phyloP scores from a whole-genome alignment of 2,797 vertebrate genomes.

The Myoxocephalus aenaeus region DNA sequence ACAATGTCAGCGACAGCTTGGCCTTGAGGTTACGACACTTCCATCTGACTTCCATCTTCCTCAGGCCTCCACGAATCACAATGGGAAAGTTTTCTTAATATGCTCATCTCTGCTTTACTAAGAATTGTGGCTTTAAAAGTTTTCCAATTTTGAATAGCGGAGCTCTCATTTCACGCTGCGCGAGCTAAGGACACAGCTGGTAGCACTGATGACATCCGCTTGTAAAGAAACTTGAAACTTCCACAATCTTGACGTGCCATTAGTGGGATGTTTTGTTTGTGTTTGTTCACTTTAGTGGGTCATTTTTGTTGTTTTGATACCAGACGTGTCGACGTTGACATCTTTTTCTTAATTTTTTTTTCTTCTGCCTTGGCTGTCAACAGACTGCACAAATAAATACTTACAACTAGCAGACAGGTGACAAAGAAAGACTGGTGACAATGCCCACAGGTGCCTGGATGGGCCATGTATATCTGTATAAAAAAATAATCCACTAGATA shows the following conservation, averaged over 20 bases:
- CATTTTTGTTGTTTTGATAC: constrained; percentile 49
- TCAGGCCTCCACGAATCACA: neutral
- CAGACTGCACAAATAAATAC: neutral
- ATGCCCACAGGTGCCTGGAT: constrained; percentile 37
- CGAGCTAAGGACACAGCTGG: neutral
- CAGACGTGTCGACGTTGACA: constrained; percentile 8
- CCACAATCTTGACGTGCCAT: constrained; percentile 21
- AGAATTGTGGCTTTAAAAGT: constrained; percentile 9
- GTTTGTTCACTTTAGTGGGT: constrained; percentile 49
- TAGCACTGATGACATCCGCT: neutral
- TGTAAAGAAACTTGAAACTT: constrained; percentile 6
- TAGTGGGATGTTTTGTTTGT: constrained; percentile 28
- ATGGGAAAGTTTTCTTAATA: neutral
- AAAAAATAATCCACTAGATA: neutral
- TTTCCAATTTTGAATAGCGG: constrained; percentile 8
- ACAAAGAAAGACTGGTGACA: constrained; percentile 10
- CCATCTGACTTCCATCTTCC: constrained; percentile 2
- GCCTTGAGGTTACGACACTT: constrained; percentile 19
- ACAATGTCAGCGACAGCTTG: neutral
- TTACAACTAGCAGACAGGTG: constrained; percentile 45
- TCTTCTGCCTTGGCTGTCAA: constrained; percentile 45
- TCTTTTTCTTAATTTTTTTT: neutral
- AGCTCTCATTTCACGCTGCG: neutral
- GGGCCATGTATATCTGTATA: neutral
- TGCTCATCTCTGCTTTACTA: neutral